Conservation (phyloP, 2,113 vertebrate genomes). For the Enhydra lutris region DNA sequence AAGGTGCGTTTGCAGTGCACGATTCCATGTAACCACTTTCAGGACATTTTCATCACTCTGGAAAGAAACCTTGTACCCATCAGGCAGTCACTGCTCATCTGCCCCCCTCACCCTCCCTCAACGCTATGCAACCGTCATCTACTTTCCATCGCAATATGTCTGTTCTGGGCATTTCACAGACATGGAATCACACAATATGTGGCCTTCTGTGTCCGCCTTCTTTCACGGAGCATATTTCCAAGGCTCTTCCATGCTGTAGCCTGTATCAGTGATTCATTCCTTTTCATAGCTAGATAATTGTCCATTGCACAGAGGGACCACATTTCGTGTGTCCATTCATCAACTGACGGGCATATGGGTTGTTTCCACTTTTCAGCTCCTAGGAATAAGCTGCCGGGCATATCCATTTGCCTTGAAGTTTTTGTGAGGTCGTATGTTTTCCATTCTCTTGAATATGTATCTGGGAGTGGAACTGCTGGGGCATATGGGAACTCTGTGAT, state of each 20-base stretch:
- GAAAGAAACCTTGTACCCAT: background rate
- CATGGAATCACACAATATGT: background rate
- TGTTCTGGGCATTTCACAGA: background rate
- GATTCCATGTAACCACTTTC: background rate
- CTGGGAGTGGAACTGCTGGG: background rate
- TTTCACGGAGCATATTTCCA: background rate
- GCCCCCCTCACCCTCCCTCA: background rate
- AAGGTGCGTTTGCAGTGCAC: background rate
- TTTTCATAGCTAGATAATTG: background rate
- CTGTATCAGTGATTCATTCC: background rate
- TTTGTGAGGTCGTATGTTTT: background rate
- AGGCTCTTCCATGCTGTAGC: background rate
- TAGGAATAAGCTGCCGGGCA: background rate
- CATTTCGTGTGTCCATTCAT: background rate
- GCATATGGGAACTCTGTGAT: background rate
- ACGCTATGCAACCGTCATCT: background rate
- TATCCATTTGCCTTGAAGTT: background rate
- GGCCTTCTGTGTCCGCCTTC: background rate
- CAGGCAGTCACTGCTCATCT: background rate
- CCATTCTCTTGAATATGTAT: background rate
- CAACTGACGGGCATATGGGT: background rate
- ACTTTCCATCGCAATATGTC: background rate
- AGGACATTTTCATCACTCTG: background rate
- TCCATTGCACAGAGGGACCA: background rate
- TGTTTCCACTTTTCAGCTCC: background rate